phyloP scores from a whole-genome alignment of 1,140 invertebrate species.

The Drosophila aff. region DNA sequence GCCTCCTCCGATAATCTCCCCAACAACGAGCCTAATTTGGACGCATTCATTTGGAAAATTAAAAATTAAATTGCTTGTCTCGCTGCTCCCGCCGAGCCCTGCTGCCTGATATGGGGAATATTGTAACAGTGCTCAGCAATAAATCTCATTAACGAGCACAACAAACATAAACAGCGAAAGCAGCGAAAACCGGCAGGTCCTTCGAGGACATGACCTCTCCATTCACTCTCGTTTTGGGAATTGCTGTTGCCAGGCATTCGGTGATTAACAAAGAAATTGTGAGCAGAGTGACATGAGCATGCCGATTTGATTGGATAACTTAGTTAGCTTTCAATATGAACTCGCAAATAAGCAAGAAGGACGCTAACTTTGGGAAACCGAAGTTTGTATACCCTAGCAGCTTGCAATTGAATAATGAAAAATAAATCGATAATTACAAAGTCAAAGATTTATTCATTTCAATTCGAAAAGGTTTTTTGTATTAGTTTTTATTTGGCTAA shows the following conservation, averaged over 20 bases:
- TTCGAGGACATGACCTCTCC: conserved; percentile 12
- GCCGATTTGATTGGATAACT: conserved; percentile 36
- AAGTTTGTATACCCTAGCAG: too few relatives aligned
- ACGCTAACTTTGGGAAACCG: too few relatives aligned
- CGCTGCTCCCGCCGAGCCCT: conserved; percentile 35
- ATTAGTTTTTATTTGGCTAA: too few relatives aligned
- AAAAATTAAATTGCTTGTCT: conserved; percentile 84
- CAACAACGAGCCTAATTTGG: conserved; percentile 79
- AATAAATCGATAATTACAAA: too few relatives aligned
- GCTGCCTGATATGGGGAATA: conserved; percentile 41
- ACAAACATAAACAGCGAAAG: conserved; percentile 34
- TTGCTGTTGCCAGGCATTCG: conserved; percentile 26
- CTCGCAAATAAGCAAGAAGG: neutral
- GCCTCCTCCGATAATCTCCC: conserved; percentile 52
- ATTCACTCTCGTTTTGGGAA: conserved; percentile 1
- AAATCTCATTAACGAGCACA: conserved; percentile 75
- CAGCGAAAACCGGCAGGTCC: conserved; percentile 20
- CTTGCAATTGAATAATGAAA: too few relatives aligned
- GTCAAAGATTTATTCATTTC: too few relatives aligned
- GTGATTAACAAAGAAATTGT: conserved; percentile 32
- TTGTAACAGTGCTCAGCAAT: conserved; percentile 68
- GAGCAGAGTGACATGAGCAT: conserved; percentile 9
- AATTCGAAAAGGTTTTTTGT: too few relatives aligned
- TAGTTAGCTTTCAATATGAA: conserved; percentile 12
- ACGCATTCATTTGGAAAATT: conserved; percentile 83